These are phyloP conservation scores for Sebastes flavidus DNA, from an alignment of 2,797 vertebrate species.

Conservation along the genomic window DNA sequence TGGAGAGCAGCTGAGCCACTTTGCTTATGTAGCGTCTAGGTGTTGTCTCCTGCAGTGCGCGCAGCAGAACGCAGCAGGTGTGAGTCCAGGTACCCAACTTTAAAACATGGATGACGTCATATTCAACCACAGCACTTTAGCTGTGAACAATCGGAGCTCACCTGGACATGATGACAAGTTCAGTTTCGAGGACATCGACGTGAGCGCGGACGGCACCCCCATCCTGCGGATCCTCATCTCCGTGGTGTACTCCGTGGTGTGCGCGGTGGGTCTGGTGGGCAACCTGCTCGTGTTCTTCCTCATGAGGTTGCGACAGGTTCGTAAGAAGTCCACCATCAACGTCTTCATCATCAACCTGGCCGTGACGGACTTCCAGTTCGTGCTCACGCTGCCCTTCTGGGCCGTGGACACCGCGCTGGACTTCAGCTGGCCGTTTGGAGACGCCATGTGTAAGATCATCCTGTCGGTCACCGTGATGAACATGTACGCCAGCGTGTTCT, in stretches of 20 bases:
- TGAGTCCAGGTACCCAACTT: not conserved
- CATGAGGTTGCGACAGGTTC: slow-evolving; percentile 79
- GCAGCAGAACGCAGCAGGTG: slow-evolving; percentile 1
- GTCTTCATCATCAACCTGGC: slow-evolving; percentile 85
- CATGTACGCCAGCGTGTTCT: slow-evolving; percentile 89
- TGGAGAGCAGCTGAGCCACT: not conserved
- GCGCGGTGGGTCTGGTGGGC: slow-evolving; percentile 80
- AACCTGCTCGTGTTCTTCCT: slow-evolving; percentile 85
- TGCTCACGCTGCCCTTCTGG: slow-evolving; percentile 87
- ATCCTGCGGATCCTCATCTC: slow-evolving; percentile 79
- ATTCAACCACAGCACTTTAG: slow-evolving; percentile 67
- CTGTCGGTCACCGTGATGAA: slow-evolving; percentile 87
- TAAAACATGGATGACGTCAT: slow-evolving; percentile 69
- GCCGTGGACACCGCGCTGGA: slow-evolving; percentile 86
- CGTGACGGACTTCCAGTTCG: slow-evolving; percentile 87
- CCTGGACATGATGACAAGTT: slow-evolving; percentile 36
- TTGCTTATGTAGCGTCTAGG: not conserved
- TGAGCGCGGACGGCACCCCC: slow-evolving; percentile 75
- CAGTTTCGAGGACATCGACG: slow-evolving; percentile 74
- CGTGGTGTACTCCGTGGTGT: slow-evolving; percentile 81
- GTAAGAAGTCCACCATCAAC: slow-evolving; percentile 83
- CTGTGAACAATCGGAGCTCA: slow-evolving; percentile 50
- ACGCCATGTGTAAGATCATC: slow-evolving; percentile 86
- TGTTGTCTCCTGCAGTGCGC: not conserved
- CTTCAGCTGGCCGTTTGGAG: slow-evolving; percentile 89